Conservation (phyloP, 2,888 invertebrate genomes). For the Oxyteleia sp. region DNA sequence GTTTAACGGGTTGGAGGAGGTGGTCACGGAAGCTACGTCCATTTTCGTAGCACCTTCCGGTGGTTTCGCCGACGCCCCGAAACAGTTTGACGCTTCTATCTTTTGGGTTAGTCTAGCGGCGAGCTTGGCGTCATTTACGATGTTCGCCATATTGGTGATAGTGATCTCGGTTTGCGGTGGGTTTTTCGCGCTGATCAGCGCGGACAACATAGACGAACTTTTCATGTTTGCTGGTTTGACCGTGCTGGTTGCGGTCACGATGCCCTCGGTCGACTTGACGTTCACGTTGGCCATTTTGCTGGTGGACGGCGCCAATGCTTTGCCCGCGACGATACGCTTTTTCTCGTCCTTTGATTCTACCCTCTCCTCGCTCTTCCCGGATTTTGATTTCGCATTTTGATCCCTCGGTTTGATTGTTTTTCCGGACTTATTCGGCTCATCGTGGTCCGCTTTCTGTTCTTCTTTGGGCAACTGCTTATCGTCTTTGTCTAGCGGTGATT, state of each 20-base stretch:
- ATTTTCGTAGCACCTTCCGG: slow-evolving; percentile 9
- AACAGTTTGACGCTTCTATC: slow-evolving; percentile 47
- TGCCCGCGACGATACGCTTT: not conserved
- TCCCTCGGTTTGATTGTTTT: slow-evolving; percentile 67
- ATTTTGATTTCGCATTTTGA: slow-evolving; percentile 41
- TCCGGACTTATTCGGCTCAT: slow-evolving; percentile 71
- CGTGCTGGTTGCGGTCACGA: not conserved
- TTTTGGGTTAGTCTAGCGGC: slow-evolving; percentile 82
- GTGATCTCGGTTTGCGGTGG: slow-evolving; percentile 19
- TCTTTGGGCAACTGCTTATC: slow-evolving; percentile 86
- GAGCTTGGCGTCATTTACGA: slow-evolving; percentile 84
- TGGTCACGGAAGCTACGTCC: slow-evolving; percentile 9
- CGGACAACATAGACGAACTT: slow-evolving; percentile 51
- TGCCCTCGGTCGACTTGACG: slow-evolving; percentile 2
- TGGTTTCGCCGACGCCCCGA: slow-evolving; percentile 41
- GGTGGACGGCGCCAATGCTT: not conserved
- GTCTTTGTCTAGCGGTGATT: slow-evolving; percentile 90
- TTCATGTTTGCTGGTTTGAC: slow-evolving; percentile 22
- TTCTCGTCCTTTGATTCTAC: slow-evolving; percentile 47
- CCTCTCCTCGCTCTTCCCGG: slow-evolving; percentile 26
- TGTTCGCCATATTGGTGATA: slow-evolving; percentile 77
- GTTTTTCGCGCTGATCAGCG: slow-evolving; percentile 49
- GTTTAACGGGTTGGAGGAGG: slow-evolving; percentile 55
- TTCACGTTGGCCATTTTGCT: slow-evolving; percentile 2
- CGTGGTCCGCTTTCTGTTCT: slow-evolving; percentile 60